Conservation (phyloP, 2,888 invertebrate genomes). For the Nephrotoma guestfalica region DNA sequence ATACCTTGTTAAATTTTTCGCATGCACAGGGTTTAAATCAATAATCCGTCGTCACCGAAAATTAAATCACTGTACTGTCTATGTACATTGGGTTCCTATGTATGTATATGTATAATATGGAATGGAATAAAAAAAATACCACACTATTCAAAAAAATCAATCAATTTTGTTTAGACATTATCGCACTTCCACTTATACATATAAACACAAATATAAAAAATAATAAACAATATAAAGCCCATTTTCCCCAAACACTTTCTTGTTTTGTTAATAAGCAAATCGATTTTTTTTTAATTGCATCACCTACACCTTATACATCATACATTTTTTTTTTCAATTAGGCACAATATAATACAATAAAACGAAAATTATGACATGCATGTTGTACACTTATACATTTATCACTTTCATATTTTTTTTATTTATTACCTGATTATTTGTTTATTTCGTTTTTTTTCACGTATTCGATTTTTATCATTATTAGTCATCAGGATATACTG, state of each 20-base stretch:
- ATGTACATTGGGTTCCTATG: background rate
- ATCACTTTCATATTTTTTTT: background rate
- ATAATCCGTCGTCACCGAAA: background rate
- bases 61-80: background rate
- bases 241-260: background rate
- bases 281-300: background rate
- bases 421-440: background rate
- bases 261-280: background rate
- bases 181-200: background rate
- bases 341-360: background rate
- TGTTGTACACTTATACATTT: background rate
- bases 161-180: background rate
- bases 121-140: background rate
- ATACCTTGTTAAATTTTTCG: background rate
- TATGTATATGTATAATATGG: background rate
- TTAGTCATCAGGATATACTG: background rate
- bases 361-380: background rate
- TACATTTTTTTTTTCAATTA: background rate
- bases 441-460: background rate
- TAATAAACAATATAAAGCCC: background rate
- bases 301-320: background rate
- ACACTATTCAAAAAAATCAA: background rate
- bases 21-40: background rate
- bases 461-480: background rate
- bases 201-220: background rate